Evolutionary conservation across 1,140 invertebrate genomes (phyloP).

Genomic region (Parapsyche elsis): DNA sequence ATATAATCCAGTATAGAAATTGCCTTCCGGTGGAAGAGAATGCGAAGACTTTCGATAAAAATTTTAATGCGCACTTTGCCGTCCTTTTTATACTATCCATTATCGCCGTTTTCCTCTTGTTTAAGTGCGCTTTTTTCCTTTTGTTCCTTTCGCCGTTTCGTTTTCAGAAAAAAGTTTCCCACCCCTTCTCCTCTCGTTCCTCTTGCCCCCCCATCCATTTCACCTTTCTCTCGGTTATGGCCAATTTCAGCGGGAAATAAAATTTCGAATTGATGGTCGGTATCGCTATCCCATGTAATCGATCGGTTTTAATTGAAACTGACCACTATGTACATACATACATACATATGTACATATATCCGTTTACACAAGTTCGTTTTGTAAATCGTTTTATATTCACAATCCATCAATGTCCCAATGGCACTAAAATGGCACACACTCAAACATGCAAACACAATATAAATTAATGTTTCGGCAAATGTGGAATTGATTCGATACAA

Average conservation of each 20-base stretch:
- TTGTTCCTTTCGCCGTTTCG: too few relatives aligned
- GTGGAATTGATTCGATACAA: too few relatives aligned
- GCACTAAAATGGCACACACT: too few relatives aligned
- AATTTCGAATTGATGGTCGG: not conserved
- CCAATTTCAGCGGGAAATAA: constrained; percentile 1
- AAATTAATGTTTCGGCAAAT: too few relatives aligned
- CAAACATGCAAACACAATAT: too few relatives aligned
- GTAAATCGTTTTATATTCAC: too few relatives aligned
- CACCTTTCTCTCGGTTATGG: not conserved
- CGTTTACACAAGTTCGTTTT: too few relatives aligned
- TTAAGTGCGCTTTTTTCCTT: constrained; percentile 6
- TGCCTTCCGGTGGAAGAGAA: not conserved
- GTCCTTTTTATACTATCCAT: constrained; percentile 12
- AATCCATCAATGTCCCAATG: too few relatives aligned
- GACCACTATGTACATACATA: not conserved
- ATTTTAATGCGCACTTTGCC: constrained; percentile 30
- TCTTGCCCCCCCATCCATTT: not conserved
- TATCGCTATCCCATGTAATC: not conserved
- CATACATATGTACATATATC: not conserved
- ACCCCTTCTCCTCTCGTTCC: not conserved
- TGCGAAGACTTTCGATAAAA: constrained; percentile 26
- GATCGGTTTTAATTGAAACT: not conserved
- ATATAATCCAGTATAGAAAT: not conserved
- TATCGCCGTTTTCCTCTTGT: constrained; percentile 19
- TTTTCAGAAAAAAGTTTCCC: not conserved